A percentile compares a stretch with the other conserved stretches of the same genome.
Conservation (phyloP, 1,140 invertebrate species). For the Formica exsecta region DNA sequence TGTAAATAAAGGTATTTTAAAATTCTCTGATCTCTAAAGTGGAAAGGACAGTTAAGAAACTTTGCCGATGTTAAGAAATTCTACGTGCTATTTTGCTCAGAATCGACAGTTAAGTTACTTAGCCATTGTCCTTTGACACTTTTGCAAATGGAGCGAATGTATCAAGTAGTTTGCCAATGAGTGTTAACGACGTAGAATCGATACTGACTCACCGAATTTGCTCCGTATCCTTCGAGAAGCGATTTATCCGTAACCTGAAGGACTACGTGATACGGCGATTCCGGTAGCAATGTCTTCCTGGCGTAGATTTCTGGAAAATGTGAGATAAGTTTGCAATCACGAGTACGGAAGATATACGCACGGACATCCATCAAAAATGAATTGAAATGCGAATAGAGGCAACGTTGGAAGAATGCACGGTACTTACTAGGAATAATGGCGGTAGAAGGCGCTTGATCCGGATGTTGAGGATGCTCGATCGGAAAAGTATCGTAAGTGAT, state of each 20-base stretch:
- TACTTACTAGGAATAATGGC: slow-evolving; percentile 81
- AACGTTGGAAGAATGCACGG: neutral
- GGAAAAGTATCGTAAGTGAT: slow-evolving; percentile 78
- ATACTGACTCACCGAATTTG: slow-evolving; percentile 80
- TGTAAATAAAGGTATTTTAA: neutral
- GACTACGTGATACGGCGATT: slow-evolving; percentile 84
- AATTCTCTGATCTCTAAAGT: slow-evolving; percentile 3
- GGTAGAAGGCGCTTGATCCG: slow-evolving; percentile 77
- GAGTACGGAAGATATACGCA: neutral
- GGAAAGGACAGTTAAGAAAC: slow-evolving; percentile 32
- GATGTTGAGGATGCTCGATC: slow-evolving; percentile 73
- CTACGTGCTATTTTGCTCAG: neutral
- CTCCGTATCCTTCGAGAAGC: slow-evolving; percentile 78
- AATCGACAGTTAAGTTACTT: slow-evolving; percentile 24
- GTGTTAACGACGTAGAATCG: slow-evolving; percentile 43
- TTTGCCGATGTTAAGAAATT: neutral
- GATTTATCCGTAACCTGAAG: slow-evolving; percentile 83
- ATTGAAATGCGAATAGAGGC: neutral
- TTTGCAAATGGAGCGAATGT: slow-evolving; percentile 42
- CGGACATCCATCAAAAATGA: neutral
- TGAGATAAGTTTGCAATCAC: neutral
- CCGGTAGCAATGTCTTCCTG: slow-evolving; percentile 82
- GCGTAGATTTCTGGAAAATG: slow-evolving; percentile 78
- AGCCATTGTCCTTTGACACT: slow-evolving; percentile 31
- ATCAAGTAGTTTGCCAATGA: slow-evolving; percentile 31